Percentiles rank a stretch among this genome's conserved stretches.
Evolutionary conservation across 2,113 vertebrate species (phyloP).

Genomic region (Arizona elegans): DNA sequence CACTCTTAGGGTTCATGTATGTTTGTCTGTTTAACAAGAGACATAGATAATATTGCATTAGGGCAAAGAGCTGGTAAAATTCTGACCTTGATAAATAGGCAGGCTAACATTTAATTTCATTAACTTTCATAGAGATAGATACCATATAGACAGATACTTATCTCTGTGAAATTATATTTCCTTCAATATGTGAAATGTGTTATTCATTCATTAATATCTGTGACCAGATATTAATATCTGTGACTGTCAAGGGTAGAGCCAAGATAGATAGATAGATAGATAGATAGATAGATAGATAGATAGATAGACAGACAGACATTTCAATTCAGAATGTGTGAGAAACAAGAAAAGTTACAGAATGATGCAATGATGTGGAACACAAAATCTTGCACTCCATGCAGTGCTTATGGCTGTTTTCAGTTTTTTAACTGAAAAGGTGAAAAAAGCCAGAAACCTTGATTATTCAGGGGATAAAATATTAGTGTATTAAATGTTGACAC

Average conservation of each 20-base stretch:
- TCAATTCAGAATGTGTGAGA: neutral
- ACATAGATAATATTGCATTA: neutral
- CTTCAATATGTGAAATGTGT: neutral
- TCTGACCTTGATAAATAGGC: neutral
- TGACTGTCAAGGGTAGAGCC: neutral
- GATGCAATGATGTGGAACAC: neutral
- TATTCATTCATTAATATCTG: neutral
- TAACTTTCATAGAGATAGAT: neutral
- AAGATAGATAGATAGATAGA: too few relatives aligned
- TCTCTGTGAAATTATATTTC: neutral
- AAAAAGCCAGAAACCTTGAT: neutral
- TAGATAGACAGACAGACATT: neutral
- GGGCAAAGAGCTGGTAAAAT: neutral
- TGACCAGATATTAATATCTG: neutral
- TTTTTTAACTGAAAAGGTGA: neutral
- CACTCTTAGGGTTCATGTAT: neutral
- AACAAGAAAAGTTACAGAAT: neutral
- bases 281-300: too few relatives aligned
- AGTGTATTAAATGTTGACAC: neutral
- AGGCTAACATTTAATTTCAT: neutral
- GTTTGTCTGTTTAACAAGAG: neutral
- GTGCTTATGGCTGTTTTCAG: neutral
- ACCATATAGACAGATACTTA: neutral
- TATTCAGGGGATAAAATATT: neutral
- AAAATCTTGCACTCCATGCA: neutral